phyloP scores from a whole-genome alignment of 2,888 invertebrate genomes.

The Disparrhopalites patrizii region DNA sequence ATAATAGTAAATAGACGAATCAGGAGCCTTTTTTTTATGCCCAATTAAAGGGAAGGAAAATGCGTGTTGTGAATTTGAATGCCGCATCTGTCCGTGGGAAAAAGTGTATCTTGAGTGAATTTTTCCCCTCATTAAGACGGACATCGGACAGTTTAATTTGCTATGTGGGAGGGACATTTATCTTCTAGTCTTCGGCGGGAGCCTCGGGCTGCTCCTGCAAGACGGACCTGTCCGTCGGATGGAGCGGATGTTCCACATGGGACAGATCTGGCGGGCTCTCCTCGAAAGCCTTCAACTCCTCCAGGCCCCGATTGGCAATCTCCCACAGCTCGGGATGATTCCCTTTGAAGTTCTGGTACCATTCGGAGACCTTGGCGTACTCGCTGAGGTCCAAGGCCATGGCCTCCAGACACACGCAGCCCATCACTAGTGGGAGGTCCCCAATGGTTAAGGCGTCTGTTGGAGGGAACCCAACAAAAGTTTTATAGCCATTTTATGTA shows the following conservation, averaged over 20 bases:
- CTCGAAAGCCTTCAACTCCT: conserved; percentile 63
- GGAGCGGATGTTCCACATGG: conserved; percentile 67
- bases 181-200: neutral
- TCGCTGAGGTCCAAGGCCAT: conserved; percentile 62
- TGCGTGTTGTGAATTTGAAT: neutral
- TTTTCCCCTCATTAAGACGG: too few species aligned
- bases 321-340: conserved; percentile 60
- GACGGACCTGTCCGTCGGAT: conserved; percentile 51
- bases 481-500: neutral
- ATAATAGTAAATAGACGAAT: too few species aligned
- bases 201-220: conserved; percentile 12
- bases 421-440: conserved; percentile 67
- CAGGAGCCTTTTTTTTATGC: too few species aligned
- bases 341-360: conserved; percentile 42
- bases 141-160: too few species aligned
- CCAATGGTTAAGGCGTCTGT: conserved; percentile 67
- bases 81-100: too few species aligned
- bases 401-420: conserved; percentile 69
- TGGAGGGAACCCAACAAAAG: neutral
- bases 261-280: conserved; percentile 70
- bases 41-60: too few species aligned
- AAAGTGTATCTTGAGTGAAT: too few species aligned
- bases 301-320: conserved; percentile 65
- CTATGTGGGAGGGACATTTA: neutral
- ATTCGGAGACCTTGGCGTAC: conserved; percentile 54